Evolutionary conservation across 2,113 vertebrate genomes (phyloP).

Genomic region (Aldabrachelys gigantea): DNA sequence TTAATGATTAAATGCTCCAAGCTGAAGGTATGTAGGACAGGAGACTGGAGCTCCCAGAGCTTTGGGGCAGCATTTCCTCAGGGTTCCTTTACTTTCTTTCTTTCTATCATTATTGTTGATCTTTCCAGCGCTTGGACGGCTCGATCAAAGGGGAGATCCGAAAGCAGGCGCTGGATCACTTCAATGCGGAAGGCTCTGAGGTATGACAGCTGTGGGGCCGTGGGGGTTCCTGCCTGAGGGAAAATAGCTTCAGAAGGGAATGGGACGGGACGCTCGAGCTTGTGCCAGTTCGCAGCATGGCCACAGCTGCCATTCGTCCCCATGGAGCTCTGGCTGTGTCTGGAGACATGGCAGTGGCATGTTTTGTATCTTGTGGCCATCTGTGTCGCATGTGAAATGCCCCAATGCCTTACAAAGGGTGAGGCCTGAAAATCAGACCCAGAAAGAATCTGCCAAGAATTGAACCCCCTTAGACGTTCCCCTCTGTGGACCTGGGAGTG

Average conservation of each 20-base stretch:
- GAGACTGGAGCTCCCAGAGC: slow-evolving; percentile 18
- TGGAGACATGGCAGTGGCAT: background rate
- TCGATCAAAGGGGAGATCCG: slow-evolving; percentile 98
- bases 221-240: background rate
- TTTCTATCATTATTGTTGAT: slow-evolving; percentile 45
- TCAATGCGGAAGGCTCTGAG: slow-evolving; percentile 99
- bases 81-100: slow-evolving; percentile 27
- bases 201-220: slow-evolving; percentile 67
- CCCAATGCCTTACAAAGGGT: background rate
- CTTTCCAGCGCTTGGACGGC: slow-evolving; percentile 92
- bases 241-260: background rate
- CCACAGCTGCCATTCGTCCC: background rate
- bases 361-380: background rate
- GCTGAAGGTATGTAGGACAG: slow-evolving; percentile 4
- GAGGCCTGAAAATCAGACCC: background rate
- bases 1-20: slow-evolving; percentile 58
- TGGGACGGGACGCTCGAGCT: background rate
- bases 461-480: background rate
- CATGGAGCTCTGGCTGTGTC: background rate
- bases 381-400: background rate
- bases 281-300: background rate
- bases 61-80: slow-evolving; percentile 14
- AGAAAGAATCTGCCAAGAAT: background rate
- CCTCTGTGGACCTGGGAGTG: background rate
- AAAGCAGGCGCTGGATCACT: slow-evolving; percentile 98